Conservation (phyloP, 2,113 vertebrate species). For the Ailurus styani region DNA sequence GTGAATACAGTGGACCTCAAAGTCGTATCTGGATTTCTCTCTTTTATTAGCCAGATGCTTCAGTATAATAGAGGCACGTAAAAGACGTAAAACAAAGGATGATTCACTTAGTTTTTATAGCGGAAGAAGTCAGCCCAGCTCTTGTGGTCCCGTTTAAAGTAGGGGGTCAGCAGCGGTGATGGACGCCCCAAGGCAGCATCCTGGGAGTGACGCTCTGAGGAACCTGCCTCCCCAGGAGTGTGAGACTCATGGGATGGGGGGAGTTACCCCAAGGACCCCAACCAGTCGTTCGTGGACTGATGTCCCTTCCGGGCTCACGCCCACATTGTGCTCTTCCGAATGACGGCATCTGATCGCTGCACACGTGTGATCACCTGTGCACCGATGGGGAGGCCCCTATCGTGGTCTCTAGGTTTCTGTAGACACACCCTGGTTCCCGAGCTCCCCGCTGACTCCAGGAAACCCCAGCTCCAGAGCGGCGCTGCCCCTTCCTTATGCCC, state of each 20-base stretch:
- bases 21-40: neutral
- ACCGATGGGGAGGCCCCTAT: neutral
- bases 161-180: constrained; percentile 45
- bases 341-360: neutral
- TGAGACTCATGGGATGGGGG: neutral
- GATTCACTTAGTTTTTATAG: constrained; percentile 58
- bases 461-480: neutral
- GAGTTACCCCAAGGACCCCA: neutral
- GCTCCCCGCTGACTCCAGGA: neutral
- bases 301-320: neutral
- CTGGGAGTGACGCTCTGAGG: neutral
- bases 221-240: constrained; percentile 33
- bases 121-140: constrained; percentile 40
- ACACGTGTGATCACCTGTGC: rapidly evolving
- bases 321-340: rapidly evolving
- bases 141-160: constrained; percentile 51
- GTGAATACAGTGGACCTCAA: neutral
- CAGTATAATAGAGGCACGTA: neutral
- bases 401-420: neutral
- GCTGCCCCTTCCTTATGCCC: too few species aligned
- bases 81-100: constrained; percentile 10
- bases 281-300: neutral
- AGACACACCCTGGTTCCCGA: neutral
- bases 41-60: neutral
- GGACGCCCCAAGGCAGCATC: neutral